phyloP scores from a whole-genome alignment of 1,140 invertebrate species.

The Drosophila melanogaster region Release_6_plus_ISO1_MT NT_037436.4:13797501-13798000 shows the following conservation, averaged over 20 bases:
- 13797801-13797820: no score
- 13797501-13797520: slow-evolving; percentile 70
- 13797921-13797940: no score
- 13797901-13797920: no score
- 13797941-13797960: background rate
- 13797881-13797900: no score
- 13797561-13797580: slow-evolving; percentile 69
- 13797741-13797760: background rate
- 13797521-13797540: slow-evolving; percentile 71
- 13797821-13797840: no score
- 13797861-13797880: no score
- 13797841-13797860: no score
- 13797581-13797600: slow-evolving; percentile 16
- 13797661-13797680: background rate
- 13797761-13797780: no score
- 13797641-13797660: slow-evolving; percentile 10
- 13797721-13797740: background rate
- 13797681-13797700: background rate
- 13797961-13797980: no score
- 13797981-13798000: background rate
- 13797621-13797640: slow-evolving; percentile 20
- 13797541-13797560: slow-evolving; percentile 68
- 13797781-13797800: no score
- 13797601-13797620: slow-evolving; percentile 22
- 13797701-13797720: background rate